Percentiles rank a stretch among this genome's conserved stretches.
Evolutionary conservation across 1,140 invertebrate species (phyloP).

Genomic region (Pseudomyrmex pallidus): DNA sequence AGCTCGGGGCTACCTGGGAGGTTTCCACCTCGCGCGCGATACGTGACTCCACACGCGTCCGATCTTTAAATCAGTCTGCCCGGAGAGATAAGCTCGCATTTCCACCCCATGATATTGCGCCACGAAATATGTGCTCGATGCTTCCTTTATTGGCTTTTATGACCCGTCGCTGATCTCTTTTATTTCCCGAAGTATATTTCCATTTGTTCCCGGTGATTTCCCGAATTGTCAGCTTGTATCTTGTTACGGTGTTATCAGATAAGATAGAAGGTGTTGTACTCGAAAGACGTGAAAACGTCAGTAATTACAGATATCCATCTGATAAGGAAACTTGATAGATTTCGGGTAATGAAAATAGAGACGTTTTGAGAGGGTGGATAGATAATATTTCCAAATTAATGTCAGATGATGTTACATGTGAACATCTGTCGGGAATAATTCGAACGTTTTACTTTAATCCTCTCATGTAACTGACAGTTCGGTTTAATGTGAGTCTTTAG

Average conservation of each 20-base stretch:
- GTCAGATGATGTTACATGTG: neutral
- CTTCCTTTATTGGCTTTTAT: constrained; percentile 34
- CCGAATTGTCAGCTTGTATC: neutral
- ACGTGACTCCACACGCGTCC: constrained; percentile 28
- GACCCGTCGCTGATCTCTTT: neutral
- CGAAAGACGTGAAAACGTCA: neutral
- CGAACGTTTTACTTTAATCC: constrained; percentile 13
- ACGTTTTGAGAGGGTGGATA: neutral
- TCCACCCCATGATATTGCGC: constrained; percentile 24
- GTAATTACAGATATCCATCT: neutral
- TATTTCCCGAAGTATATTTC: constrained; percentile 17
- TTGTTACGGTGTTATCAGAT: neutral
- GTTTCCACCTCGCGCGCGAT: constrained; percentile 32
- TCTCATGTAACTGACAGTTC: neutral
- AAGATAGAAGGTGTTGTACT: neutral
- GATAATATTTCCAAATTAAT: constrained; percentile 8
- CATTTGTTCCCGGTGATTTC: no score
- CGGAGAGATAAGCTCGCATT: constrained; percentile 37
- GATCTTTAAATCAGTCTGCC: constrained; percentile 60
- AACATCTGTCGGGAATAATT: neutral
- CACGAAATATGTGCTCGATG: constrained; percentile 8
- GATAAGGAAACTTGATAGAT: constrained; percentile 4
- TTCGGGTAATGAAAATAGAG: neutral
- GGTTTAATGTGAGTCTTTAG: no score
- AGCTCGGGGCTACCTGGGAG: constrained; percentile 5